Percentiles rank a stretch among this genome's conserved stretches.
These are phyloP conservation scores for Smittia sp. DNA, from an alignment of 2,888 invertebrate species.

Conservation along the genomic window DNA sequence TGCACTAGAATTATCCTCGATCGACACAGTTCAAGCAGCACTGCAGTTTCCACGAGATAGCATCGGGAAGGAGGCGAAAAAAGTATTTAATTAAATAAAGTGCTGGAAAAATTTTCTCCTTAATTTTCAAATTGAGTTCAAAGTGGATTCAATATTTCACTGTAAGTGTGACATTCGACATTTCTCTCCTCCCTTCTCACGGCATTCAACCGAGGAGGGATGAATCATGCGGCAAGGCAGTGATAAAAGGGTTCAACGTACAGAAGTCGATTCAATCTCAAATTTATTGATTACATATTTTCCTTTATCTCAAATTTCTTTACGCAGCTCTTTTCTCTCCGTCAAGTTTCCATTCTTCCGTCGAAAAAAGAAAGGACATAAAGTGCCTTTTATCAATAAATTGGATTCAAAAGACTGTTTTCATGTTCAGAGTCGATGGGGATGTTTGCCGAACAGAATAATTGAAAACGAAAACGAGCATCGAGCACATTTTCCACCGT, in stretches of 20 bases:
- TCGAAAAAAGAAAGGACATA: neutral
- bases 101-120: conserved; percentile 23
- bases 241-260: conserved; percentile 33
- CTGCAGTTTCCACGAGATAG: too few relatives aligned
- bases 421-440: neutral
- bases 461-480: conserved; percentile 4
- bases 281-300: conserved; percentile 34
- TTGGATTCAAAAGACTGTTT: conserved; percentile 23
- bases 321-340: conserved; percentile 31
- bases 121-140: conserved; percentile 39
- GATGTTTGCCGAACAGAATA: neutral
- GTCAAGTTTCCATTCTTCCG: neutral
- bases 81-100: conserved; percentile 39
- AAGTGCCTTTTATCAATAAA: conserved; percentile 15
- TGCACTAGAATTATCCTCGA: too few relatives aligned
- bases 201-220: neutral
- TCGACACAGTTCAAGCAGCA: too few relatives aligned
- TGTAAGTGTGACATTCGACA: conserved; percentile 37
- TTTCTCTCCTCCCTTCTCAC: neutral
- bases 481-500: neutral
- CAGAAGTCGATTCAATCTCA: conserved; percentile 1
- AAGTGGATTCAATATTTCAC: conserved; percentile 30
- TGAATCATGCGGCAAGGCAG: conserved; percentile 24
- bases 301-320: conserved; percentile 1
- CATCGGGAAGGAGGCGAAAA: neutral